These are phyloP conservation scores for Microcebus tavaratra DNA, from an alignment of 2,113 vertebrate species.

Conservation along the genomic window DNA sequence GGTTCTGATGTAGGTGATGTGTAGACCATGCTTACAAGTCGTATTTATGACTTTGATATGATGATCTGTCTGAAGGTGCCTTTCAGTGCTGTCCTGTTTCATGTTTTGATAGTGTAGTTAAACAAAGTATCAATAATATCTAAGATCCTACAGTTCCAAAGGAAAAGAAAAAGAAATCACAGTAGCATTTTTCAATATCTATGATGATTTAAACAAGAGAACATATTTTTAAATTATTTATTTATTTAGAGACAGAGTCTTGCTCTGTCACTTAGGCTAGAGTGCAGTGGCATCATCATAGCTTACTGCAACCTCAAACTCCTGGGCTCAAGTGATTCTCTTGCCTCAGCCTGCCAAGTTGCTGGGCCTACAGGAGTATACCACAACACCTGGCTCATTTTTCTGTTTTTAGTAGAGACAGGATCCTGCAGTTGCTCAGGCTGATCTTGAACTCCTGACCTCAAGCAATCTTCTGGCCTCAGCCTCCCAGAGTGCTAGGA, in stretches of 20 bases:
- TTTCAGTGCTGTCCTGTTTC: constrained; percentile 14
- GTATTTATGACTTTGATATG: background rate
- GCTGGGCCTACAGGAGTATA: background rate
- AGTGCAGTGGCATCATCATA: background rate
- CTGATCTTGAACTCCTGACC: background rate
- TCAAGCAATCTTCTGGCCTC: background rate
- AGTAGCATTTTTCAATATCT: background rate
- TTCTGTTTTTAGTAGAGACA: background rate
- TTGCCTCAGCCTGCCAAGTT: background rate
- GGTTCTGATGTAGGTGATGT: background rate
- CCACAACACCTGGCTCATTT: background rate
- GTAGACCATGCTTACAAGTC: no score
- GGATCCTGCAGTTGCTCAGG: background rate
- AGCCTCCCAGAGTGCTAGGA: background rate
- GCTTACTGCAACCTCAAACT: background rate
- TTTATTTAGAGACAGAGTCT: background rate
- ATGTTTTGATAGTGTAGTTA: background rate
- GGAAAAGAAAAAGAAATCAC: background rate
- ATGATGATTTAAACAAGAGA: background rate
- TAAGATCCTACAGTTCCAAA: background rate
- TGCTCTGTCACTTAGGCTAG: background rate
- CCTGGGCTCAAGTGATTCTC: background rate
- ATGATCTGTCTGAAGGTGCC: background rate
- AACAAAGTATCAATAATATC: background rate
- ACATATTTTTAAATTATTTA: background rate